phyloP scores from a whole-genome alignment of 2,797 vertebrate genomes.

The Florisuga fusca region DNA sequence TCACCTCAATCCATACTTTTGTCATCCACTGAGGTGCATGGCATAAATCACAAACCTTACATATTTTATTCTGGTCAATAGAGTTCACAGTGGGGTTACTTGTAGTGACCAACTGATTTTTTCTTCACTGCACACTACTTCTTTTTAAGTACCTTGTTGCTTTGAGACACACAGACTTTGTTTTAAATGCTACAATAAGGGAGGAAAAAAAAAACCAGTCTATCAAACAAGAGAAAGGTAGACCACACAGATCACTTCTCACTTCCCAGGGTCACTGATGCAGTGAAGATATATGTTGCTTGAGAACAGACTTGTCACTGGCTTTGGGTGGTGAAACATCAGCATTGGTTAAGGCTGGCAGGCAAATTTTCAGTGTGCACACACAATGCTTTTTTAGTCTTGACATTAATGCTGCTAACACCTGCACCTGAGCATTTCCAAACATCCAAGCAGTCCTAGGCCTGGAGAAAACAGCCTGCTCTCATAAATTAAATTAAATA shows the following conservation, averaged over 20 bases:
- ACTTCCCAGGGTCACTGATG: conserved; percentile 72
- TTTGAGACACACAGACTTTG: conserved; percentile 19
- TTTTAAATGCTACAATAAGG: conserved; percentile 29
- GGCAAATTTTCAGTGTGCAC: conserved; percentile 20
- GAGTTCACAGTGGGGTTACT: background rate
- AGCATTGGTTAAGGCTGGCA: conserved; percentile 47
- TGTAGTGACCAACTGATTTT: background rate
- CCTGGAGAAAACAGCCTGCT: background rate
- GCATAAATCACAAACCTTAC: background rate
- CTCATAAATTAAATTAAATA: background rate
- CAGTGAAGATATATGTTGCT: conserved; percentile 59
- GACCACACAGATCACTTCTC: conserved; percentile 69
- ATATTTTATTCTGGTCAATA: background rate
- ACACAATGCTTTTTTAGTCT: background rate
- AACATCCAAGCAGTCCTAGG: background rate
- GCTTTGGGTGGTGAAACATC: conserved; percentile 54
- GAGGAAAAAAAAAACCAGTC: conserved; percentile 12
- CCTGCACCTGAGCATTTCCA: background rate
- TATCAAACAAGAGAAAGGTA: conserved; percentile 52
- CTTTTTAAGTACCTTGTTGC: background rate
- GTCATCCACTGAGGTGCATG: background rate
- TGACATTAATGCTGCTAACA: background rate
- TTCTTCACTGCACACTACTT: background rate
- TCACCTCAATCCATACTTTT: background rate
- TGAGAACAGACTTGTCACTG: conserved; percentile 48